Base-by-base conservation (phyloP, 2,888 invertebrate genomes). In the Lasius platythorax region DNA sequence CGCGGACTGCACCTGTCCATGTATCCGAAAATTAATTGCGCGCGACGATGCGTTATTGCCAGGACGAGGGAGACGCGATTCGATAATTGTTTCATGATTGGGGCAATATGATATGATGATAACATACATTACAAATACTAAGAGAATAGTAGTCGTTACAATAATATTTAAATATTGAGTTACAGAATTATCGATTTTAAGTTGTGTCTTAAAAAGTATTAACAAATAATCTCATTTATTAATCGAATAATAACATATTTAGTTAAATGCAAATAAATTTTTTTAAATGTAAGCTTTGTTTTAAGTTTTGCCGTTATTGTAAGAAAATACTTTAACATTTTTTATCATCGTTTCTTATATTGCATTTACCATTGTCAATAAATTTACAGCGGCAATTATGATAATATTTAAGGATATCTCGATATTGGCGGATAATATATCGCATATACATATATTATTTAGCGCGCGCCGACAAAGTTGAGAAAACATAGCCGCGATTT, bases 401-500 rank as follows among this genome's bases (percentile, higher is more conserved):
- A 67, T 78, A 68, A 70, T 58, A n/a, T 43, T 23, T 66, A 53
- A 64, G 23, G 43, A 53, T 2, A 43, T 46, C 28, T 73, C 6
- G 46, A 72, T 79, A 79, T 79, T 79, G 28, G 28, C 61, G 23
- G 12, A 61, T 79, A 79, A 79, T 73, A 73, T 30, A 40, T 12
- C 43, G 6, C 58, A 18, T 53, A 53, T n/a, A 50, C 18, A 50
- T 43, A 46, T 46, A 79, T 89, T 61, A 72, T 30, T 82, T n/a
- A 63, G 46, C 18, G 18, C 15, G 12, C 43, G 15, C 43, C 18
- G 58, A 30, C 46, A 53, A 76, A 84, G 66, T 73, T 61, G 64
- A 85, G 83, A 83, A 86, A 89, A 83, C 85, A 87, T 40, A 75
- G 68, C 67, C 85, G 76, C 83, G 89, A 91, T 91, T 90, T 85